Percentiles rank a stretch among this genome's conserved stretches.
Evolutionary conservation across 2,797 vertebrate species (phyloP).

Genomic region (Myotis vivesi): DNA sequence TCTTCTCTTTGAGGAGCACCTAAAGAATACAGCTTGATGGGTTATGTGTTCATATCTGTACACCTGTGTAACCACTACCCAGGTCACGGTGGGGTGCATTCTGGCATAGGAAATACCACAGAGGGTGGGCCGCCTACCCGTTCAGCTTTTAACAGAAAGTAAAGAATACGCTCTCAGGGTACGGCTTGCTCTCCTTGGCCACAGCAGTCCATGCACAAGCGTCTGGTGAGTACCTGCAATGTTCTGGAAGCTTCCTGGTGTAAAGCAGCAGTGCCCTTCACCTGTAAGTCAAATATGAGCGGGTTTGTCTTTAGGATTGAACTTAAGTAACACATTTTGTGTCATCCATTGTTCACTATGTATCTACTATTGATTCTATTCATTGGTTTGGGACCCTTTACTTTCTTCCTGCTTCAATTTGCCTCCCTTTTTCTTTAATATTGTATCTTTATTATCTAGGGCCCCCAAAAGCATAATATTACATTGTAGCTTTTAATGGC

Average conservation of each 20-base stretch:
- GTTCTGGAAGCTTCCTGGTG: neutral
- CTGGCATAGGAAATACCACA: neutral
- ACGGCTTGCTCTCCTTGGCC: neutral
- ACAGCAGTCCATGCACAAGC: neutral
- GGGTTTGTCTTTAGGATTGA: neutral
- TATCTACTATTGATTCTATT: neutral
- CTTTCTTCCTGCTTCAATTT: neutral
- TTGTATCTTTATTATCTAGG: neutral
- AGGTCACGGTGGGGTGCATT: neutral
- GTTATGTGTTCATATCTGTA: neutral
- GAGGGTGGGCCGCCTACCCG: neutral
- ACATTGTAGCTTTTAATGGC: constrained; percentile 80
- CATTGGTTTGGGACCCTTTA: neutral
- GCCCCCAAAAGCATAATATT: constrained; percentile 3
- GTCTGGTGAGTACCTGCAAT: neutral
- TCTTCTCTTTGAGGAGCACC: neutral
- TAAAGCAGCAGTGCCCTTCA: neutral
- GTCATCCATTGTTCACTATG: neutral
- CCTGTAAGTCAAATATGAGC: neutral
- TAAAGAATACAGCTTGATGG: neutral
- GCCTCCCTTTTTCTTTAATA: neutral
- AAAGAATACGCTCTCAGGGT: neutral
- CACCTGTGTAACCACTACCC: neutral
- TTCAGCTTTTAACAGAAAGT: neutral
- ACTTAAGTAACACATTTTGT: neutral